phyloP scores from a whole-genome alignment of 2,888 invertebrate species.

The Cantharis nigra region DNA sequence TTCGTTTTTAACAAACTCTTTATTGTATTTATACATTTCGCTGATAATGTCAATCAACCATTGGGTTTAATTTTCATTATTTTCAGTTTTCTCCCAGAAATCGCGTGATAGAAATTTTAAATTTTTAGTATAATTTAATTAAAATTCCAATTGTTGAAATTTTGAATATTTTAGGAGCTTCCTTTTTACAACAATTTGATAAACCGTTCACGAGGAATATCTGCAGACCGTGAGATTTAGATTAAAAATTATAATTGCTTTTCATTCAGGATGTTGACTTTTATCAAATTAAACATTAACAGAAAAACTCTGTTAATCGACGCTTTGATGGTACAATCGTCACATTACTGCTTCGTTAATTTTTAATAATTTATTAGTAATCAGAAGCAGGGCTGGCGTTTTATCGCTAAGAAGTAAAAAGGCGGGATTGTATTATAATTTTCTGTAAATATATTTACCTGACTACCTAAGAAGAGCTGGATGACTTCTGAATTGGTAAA shows the following conservation, averaged over 20 bases:
- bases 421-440: too few species aligned
- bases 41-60: background rate
- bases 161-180: background rate
- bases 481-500: too few species aligned
- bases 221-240: background rate
- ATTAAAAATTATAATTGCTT: background rate
- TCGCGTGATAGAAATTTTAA: background rate
- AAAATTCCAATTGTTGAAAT: background rate
- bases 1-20: too few species aligned
- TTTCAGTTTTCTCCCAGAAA: background rate
- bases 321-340: background rate
- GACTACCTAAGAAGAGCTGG: too few species aligned
- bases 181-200: background rate
- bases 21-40: too few species aligned
- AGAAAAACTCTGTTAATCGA: background rate
- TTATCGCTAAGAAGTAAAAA: too few species aligned
- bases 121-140: background rate
- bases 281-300: background rate
- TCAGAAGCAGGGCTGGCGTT: background rate
- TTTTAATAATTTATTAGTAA: background rate
- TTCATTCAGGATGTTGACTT: background rate
- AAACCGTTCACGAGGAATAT: background rate
- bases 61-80: background rate
- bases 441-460: too few species aligned
- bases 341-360: background rate